Evolutionary conservation across 1,140 invertebrate species (phyloP), one percentile per base, ranked within the genome.

Genomic region (Anoplophora glabripennis): DNA sequence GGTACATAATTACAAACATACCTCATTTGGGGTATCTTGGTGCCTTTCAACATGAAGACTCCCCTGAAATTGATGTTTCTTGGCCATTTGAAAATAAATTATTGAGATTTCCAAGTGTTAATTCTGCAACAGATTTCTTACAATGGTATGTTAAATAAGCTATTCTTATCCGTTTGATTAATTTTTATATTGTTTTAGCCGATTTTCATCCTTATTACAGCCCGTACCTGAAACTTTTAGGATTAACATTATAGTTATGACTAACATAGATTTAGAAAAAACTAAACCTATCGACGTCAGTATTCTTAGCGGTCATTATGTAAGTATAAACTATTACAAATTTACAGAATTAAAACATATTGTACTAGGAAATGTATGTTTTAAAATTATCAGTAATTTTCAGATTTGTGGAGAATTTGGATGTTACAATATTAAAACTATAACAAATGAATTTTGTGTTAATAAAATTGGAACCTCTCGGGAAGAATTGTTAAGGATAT

Each of bases 21-120:
- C 66, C 66, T 9, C 48, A 64, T 45, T 65, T 71, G 36, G 69
- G 69, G 12, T 71, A 71, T 60, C 51, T 71, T 14, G 69, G 63
- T 4, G 69, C 67, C 35, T 58, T 37, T 15, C 55, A 64, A 61
- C 37, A 60, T 47, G 46, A 53, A 9, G 49, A 60, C 9, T 55
- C 57, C 33, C 12, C 44, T 11, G 35, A 41, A 38, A 53, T 70
- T 41, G 69, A 71, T 41, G 63, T 69, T 15, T 65, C 57, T 0
- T 71, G 69, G 69, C 67, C 67, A n/a, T 61, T 62, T n/a, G 61
- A 63, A 17, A 62, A 52, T 8, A 71, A 64, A 55, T 44, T 63
- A n/a, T 47, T 67, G 5, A 28, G 59, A 35, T 71, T 71, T 67
- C 34, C 54, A 12, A 67, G 57, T 53, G 59, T 59, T 36, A 51